Percentiles rank a stretch among this genome's conserved stretches.
Conservation (phyloP, 2,797 vertebrate species). For the Psittacula echo region DNA sequence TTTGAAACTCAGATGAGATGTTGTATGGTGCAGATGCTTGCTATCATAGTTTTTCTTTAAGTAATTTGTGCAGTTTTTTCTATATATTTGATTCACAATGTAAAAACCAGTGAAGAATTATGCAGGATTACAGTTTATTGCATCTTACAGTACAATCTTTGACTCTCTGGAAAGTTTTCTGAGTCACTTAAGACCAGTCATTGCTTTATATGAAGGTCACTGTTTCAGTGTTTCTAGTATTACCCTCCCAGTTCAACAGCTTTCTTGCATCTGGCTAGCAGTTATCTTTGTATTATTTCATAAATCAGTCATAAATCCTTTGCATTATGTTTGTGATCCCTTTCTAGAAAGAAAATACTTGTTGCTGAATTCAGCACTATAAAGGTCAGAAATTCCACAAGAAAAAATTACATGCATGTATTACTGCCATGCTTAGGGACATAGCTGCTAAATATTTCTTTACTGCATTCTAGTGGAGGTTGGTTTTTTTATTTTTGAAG, state of each 20-base stretch:
- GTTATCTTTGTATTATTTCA: slow-evolving; percentile 42
- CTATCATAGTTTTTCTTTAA: background rate
- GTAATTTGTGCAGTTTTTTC: background rate
- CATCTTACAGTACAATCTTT: background rate
- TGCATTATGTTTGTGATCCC: slow-evolving; percentile 43
- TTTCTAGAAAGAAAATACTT: slow-evolving; percentile 24
- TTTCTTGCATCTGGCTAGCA: slow-evolving; percentile 59
- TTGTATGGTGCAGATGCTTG: background rate
- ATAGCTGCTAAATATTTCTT: background rate
- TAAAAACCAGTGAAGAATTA: background rate
- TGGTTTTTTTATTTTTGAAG: background rate
- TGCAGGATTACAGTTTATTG: background rate
- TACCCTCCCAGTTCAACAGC: slow-evolving; percentile 49
- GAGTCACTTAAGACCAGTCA: background rate
- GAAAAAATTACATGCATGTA: background rate
- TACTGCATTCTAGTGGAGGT: background rate
- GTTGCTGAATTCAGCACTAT: background rate
- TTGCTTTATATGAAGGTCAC: slow-evolving; percentile 6
- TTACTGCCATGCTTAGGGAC: background rate
- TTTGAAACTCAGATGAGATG: background rate
- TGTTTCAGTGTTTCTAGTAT: slow-evolving; percentile 52
- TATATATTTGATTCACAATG: background rate
- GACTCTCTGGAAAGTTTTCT: background rate
- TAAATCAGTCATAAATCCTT: slow-evolving; percentile 48
- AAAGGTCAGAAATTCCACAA: slow-evolving; percentile 22